A percentile compares a stretch with the other conserved stretches of the same genome.
Evolutionary conservation across 1,140 invertebrate species (phyloP).

Genomic region (Dinothrombium tinctorium): DNA sequence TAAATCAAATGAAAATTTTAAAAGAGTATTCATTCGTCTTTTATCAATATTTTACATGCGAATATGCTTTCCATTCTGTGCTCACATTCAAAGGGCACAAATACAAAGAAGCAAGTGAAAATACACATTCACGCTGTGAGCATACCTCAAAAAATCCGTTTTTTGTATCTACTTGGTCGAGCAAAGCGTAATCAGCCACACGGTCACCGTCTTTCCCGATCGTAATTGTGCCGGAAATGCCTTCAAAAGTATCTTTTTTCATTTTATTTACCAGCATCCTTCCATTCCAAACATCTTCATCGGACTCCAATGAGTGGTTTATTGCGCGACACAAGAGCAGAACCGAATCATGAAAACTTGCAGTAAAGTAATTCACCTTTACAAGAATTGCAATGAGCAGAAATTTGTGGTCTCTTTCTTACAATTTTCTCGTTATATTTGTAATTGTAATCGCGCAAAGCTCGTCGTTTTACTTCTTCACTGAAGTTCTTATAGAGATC

Average conservation of each 20-base stretch:
- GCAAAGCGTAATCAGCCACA: conserved; percentile 57
- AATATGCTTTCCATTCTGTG: too few relatives aligned
- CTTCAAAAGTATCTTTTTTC: conserved; percentile 19
- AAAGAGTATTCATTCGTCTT: neutral
- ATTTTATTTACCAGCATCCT: neutral
- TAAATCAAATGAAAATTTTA: neutral
- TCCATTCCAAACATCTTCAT: neutral
- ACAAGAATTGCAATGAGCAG: neutral
- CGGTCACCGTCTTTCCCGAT: conserved; percentile 61
- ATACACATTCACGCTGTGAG: neutral
- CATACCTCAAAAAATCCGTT: conserved; percentile 43
- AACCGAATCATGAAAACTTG: conserved; percentile 81
- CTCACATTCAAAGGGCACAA: too few relatives aligned
- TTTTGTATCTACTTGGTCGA: conserved; percentile 46
- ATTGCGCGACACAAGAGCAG: conserved; percentile 40
- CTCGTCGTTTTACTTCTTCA: conserved; percentile 37
- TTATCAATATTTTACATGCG: neutral
- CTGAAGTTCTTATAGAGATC: conserved; percentile 43
- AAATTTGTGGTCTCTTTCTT: neutral
- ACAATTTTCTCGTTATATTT: conserved; percentile 14
- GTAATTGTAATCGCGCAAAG: conserved; percentile 37
- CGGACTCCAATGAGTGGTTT: neutral
- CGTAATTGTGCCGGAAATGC: conserved; percentile 54
- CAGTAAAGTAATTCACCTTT: conserved; percentile 41
- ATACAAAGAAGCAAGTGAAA: neutral